Evolutionary conservation across 2,797 vertebrate species (phyloP).

Genomic region (Parotocinclus haroldoi): DNA sequence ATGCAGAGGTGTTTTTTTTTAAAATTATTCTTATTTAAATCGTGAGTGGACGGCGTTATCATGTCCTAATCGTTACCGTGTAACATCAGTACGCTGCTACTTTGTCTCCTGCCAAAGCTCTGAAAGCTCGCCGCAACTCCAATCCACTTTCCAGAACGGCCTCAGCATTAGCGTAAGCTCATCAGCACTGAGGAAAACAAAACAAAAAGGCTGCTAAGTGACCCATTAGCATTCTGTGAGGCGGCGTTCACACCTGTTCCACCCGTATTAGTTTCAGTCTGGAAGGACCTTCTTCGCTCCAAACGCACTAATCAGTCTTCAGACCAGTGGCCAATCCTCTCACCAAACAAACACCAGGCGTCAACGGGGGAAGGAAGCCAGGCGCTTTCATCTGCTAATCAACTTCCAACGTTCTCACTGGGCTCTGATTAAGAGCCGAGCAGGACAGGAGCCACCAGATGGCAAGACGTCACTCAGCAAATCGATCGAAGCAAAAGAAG

Average conservation of each 20-base stretch:
- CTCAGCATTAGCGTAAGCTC: constrained; percentile 54
- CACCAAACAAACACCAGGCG: constrained; percentile 26
- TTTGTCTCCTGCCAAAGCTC: constrained; percentile 20
- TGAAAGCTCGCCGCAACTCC: constrained; percentile 10
- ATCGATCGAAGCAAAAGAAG: constrained; percentile 8
- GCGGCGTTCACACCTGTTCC: constrained; percentile 58
- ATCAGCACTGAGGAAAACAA: constrained; percentile 67
- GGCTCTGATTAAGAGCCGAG: constrained; percentile 22
- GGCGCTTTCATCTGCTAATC: constrained; percentile 13
- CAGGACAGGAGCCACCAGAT: constrained; percentile 36
- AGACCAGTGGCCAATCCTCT: constrained; percentile 21
- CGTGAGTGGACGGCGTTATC: background rate
- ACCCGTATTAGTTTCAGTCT: constrained; percentile 44
- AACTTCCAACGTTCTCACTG: background rate
- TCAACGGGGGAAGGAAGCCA: background rate
- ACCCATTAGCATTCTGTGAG: constrained; percentile 68
- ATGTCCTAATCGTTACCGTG: constrained; percentile 1
- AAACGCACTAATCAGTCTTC: constrained; percentile 40
- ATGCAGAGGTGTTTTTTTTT: too few relatives aligned
- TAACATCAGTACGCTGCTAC: constrained; percentile 1
- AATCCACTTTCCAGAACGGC: constrained; percentile 25
- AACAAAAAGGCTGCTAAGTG: constrained; percentile 62
- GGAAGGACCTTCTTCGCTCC: constrained; percentile 18
- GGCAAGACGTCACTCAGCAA: constrained; percentile 36
- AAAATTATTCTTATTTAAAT: too few relatives aligned